phyloP scores from a whole-genome alignment of 1,140 invertebrate genomes.

The Spodoptera litura region DNA sequence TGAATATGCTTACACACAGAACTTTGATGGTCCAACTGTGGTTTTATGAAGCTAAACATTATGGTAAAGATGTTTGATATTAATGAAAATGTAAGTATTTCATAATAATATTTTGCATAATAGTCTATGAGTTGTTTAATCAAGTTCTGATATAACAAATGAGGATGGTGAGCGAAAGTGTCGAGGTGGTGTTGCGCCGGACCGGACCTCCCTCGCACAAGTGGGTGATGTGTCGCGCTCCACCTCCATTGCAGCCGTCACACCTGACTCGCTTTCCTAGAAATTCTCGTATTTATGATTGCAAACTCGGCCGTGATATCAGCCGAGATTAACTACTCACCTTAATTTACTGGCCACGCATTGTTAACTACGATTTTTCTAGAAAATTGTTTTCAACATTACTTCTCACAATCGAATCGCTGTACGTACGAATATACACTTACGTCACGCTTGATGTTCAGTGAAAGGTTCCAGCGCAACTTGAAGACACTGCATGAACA shows the following conservation, averaged over 20 bases:
- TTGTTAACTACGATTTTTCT: slow-evolving; percentile 38
- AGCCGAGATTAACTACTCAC: slow-evolving; percentile 36
- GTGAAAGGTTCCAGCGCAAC: slow-evolving; percentile 35
- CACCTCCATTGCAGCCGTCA: slow-evolving; percentile 64
- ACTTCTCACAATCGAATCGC: slow-evolving; percentile 2
- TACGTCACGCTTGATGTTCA: slow-evolving; percentile 32
- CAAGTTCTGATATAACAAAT: slow-evolving; percentile 29
- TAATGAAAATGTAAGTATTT: not conserved
- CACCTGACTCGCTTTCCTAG: slow-evolving; percentile 63
- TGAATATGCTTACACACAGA: too few species aligned
- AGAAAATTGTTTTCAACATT: slow-evolving; percentile 24
- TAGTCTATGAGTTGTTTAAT: slow-evolving; percentile 12
- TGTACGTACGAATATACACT: slow-evolving; percentile 9
- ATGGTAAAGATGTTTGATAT: too few species aligned
- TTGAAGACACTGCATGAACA: slow-evolving; percentile 9
- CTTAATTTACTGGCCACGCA: slow-evolving; percentile 40
- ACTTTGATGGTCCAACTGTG: too few species aligned
- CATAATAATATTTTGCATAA: slow-evolving; percentile 21
- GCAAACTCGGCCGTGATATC: slow-evolving; percentile 57
- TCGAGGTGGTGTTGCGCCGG: slow-evolving; percentile 31
- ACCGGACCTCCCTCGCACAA: slow-evolving; percentile 64
- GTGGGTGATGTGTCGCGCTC: slow-evolving; percentile 74
- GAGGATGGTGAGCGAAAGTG: slow-evolving; percentile 35
- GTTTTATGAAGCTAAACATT: too few species aligned
- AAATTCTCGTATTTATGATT: slow-evolving; percentile 62